Evolutionary conservation across 1,140 invertebrate species (phyloP), one percentile per base, ranked within the genome.

Genomic region (Zaprionus vittiger): DNA sequence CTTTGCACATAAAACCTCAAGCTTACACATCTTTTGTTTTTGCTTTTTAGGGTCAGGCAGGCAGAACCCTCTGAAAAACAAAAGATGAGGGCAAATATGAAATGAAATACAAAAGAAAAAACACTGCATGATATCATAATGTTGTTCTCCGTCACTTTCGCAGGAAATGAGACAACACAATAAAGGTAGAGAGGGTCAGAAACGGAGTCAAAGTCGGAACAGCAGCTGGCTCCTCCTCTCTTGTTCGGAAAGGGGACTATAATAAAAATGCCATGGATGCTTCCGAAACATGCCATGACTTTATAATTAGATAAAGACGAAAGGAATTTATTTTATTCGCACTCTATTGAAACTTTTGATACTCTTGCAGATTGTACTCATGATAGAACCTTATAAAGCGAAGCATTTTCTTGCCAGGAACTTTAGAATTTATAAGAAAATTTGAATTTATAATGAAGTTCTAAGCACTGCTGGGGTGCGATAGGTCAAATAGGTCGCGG

Each of bases 91-190:
- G 47, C 4, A 52, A 12, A 22, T 52, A 52, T 52, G 41, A 47
- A 41, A 41, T 7, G 6, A 41, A 41, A 11, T 11, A 15, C 28
- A 15, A 20, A 73, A 28, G 41, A n/a, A 44, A 44, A 38, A 22
- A 63, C 61, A 61, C 64, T 74, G 80, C 80, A 80, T 86, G 83
- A 86, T 87, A 80, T 86, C 83, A 86, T 86, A 80, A 71, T 77
- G 55, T 60, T 60, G 67, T 66, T 62, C 38, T 75, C 77, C 80
- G 65, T 87, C 83, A 80, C 60, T 76, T 89, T 87, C 80, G 80
- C 83, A 87, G 83, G 84, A 87, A 87, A 87, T 87, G 73, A 87
- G 61, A 57, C 80, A 83, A 82, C 60, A 70, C 47, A 75, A 78
- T 63, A 72, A 55, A 59, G 67, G 67, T 71, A 71, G 67, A 24